phyloP scores from a whole-genome alignment of 2,888 invertebrate genomes.

The Zeuzera pyrina region DNA sequence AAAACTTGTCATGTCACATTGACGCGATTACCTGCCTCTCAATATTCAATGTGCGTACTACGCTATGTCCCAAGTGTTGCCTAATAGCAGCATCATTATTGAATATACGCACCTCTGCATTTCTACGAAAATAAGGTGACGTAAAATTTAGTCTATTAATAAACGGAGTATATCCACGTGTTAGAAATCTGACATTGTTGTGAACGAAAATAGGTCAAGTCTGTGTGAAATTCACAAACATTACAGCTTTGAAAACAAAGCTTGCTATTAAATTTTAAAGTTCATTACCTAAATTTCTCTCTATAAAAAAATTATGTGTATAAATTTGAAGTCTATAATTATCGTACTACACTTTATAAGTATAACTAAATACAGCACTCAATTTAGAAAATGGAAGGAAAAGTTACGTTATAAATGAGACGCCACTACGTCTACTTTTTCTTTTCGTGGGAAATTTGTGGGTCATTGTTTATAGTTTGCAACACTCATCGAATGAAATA shows the following conservation, averaged over 20 bases:
- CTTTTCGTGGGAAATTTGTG: too few species aligned
- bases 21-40: conserved; percentile 34
- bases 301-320: too few species aligned
- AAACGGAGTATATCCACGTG: conserved; percentile 30
- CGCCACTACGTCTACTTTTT: too few species aligned
- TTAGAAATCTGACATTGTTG: conserved; percentile 30
- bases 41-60: conserved; percentile 41
- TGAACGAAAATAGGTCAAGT: conserved; percentile 32
- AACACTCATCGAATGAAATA: background rate
- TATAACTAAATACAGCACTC: too few species aligned
- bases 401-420: too few species aligned
- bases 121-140: conserved; percentile 16
- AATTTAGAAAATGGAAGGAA: too few species aligned
- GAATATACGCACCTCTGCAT: too few species aligned
- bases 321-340: too few species aligned
- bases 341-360: too few species aligned
- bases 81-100: conserved; percentile 25
- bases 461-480: background rate
- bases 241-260: background rate
- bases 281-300: too few species aligned
- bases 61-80: conserved; percentile 15
- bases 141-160: conserved; percentile 16
- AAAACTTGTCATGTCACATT: conserved; percentile 36
- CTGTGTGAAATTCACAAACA: conserved; percentile 17
- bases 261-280: background rate